A percentile compares a stretch with the other conserved stretches of the same genome.
These are phyloP conservation scores for Microhierax caerulescens DNA, from an alignment of 2,797 vertebrate genomes.

Conservation along the genomic window DNA sequence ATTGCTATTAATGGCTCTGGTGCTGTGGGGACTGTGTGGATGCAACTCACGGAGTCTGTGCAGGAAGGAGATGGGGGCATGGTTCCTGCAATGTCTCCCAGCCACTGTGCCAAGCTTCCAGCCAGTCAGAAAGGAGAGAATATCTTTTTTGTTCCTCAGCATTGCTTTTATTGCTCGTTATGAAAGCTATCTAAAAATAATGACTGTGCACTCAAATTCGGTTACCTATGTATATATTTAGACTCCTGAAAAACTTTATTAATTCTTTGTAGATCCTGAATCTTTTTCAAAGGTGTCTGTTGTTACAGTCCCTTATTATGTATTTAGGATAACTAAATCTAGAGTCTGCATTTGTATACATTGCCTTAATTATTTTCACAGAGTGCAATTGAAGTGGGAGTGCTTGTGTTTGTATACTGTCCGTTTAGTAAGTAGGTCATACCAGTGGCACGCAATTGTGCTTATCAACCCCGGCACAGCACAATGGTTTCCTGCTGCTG, in stretches of 20 bases:
- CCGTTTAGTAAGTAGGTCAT: background rate
- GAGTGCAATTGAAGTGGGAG: background rate
- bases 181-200: background rate
- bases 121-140: background rate
- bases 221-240: background rate
- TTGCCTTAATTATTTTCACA: background rate
- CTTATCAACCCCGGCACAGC: background rate
- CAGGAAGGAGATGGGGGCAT: background rate
- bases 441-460: background rate
- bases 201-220: background rate
- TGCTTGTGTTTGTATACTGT: background rate
- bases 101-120: background rate
- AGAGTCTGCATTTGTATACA: background rate
- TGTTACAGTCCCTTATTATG: background rate
- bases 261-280: background rate
- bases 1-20: background rate
- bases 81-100: background rate
- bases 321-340: background rate
- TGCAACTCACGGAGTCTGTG: background rate
- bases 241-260: background rate
- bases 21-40: background rate
- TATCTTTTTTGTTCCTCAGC: background rate
- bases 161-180: background rate
- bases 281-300: background rate
- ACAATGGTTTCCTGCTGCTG: background rate